A percentile compares a stretch with the other conserved stretches of the same genome.
Conservation (phyloP, 2,113 vertebrate species). For the Holacanthus passer region DNA sequence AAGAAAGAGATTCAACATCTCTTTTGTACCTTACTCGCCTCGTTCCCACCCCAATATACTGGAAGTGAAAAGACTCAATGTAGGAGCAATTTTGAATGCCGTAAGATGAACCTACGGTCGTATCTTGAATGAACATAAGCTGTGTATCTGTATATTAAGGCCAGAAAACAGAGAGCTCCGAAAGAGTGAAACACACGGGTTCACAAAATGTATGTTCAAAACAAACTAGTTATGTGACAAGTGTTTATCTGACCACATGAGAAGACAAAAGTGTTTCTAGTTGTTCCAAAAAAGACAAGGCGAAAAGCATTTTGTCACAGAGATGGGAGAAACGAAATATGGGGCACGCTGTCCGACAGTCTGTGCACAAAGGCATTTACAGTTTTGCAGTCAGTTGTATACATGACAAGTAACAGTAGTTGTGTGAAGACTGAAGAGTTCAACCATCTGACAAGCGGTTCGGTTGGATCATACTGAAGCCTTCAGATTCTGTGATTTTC, state of each 20-base stretch:
- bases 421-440: neutral
- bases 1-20: conserved; percentile 51
- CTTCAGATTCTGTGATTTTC: neutral
- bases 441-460: neutral
- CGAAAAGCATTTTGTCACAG: neutral
- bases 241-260: neutral
- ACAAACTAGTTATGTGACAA: neutral
- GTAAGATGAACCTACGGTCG: neutral
- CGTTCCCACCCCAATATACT: conserved; percentile 3
- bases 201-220: neutral
- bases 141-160: neutral
- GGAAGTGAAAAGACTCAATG: conserved; percentile 23
- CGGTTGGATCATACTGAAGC: neutral
- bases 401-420: neutral
- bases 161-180: neutral
- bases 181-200: neutral
- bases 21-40: conserved; percentile 30
- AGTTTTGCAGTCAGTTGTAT: neutral
- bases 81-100: conserved; percentile 32
- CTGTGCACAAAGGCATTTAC: neutral
- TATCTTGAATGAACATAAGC: neutral
- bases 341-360: neutral
- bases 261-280: neutral
- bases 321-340: neutral
- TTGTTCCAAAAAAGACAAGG: neutral